Base-by-base conservation (phyloP, 2,113 vertebrate species). In the Zapornia atra region DNA sequence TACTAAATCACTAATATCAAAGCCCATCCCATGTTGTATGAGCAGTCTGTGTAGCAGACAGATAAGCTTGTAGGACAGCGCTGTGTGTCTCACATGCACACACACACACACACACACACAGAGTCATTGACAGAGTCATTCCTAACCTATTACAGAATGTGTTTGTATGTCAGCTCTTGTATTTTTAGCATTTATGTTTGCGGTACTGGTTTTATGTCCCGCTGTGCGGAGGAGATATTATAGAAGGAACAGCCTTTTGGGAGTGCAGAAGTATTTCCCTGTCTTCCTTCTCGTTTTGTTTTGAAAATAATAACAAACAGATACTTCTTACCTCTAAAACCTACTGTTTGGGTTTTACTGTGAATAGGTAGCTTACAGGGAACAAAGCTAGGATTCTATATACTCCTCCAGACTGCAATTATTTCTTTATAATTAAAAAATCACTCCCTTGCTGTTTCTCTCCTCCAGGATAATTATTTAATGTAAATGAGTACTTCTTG, bases 341-440 rank as follows among this genome's bases (percentile, higher is more conserved):
- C n/a, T 84, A 38, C 33, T 69, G 12, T 76, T 82, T 72, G 15
- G 15, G 18, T 69, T 94, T 92, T 72, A 54, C 11, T 73, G 33
- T 28, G 94, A 81, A 91, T 31, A 94, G 87, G 68, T 81, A 79
- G 80, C 79, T 94, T 94, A 26, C 25, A 92, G 96, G n/a, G 71
- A 97, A 93, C 91, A 79, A 87, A 82, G 54, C 80, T 81, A 70
- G 17, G 97, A 89, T 69, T 69, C 80, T 92, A 21, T 86, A 24
- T 57, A 59, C 71, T 96, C 71, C 82, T 91, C 81, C 50, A 95
- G 93, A 94, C 83, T 80, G 73, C 77, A 83, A 64, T 95, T 82
- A 83, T 94, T 94, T 91, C 83, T 95, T 95, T 97, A 60, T 95
- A 97, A 97, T 97, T 96, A 95, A 97, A 97, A 97, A 97, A 86